These are phyloP conservation scores for Dastarcus helophoroides DNA, from an alignment of 2,888 invertebrate genomes.

Conservation along the genomic window DNA sequence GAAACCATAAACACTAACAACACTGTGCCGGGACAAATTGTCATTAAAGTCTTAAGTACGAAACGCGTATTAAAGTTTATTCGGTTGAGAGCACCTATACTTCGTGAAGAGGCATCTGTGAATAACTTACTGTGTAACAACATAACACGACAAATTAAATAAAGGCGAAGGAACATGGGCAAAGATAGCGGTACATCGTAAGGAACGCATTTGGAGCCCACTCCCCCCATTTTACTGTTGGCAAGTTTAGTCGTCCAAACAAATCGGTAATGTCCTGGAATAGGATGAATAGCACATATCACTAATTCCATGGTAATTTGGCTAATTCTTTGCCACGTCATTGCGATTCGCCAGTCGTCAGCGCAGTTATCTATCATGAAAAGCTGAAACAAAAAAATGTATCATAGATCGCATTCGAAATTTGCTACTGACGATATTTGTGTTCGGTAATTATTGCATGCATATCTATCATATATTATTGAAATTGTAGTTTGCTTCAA, in stretches of 20 bases:
- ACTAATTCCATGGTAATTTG: constrained; percentile 85
- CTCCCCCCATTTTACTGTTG: constrained; percentile 63
- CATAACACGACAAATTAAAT: constrained; percentile 99
- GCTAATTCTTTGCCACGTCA: constrained; percentile 95
- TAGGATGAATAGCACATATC: constrained; percentile 96
- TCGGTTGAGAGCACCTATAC: constrained; percentile 93
- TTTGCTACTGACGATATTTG: not conserved
- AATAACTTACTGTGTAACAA: constrained; percentile 98
- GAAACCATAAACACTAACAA: constrained; percentile 98
- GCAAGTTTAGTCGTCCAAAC: constrained; percentile 93
- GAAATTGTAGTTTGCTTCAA: not conserved
- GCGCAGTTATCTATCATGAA: constrained; percentile 99
- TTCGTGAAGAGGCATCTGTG: constrained; percentile 97
- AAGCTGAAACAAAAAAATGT: constrained; percentile 54
- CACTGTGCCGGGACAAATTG: constrained; percentile 97
- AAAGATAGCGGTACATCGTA: constrained; percentile 95
- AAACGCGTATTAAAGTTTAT: constrained; percentile 98
- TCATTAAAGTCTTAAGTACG: constrained; percentile 89
- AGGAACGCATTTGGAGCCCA: constrained; percentile 61
- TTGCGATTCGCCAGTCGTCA: constrained; percentile 99
- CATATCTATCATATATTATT: not conserved
- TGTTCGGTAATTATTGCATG: not conserved
- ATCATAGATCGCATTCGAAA: not conserved
- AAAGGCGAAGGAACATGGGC: constrained; percentile 99
- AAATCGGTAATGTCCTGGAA: constrained; percentile 94